phyloP scores from a whole-genome alignment of 2,113 vertebrate species.

The Proterorhinus semilunaris region DNA sequence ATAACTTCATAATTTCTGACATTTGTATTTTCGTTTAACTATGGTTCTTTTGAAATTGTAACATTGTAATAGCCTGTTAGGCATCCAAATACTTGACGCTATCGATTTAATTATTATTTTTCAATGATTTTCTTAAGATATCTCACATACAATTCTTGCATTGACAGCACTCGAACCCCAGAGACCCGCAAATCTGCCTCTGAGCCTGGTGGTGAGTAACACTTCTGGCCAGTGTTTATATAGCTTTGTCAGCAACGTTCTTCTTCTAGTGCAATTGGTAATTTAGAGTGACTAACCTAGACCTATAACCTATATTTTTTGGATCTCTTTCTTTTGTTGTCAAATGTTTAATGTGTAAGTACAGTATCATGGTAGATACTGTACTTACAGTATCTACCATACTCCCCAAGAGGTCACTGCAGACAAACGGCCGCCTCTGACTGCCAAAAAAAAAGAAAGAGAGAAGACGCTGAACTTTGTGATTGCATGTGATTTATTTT shows the following conservation, averaged over 20 bases:
- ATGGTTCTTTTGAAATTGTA: not conserved
- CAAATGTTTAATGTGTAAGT: too few species aligned
- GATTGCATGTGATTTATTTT: not conserved
- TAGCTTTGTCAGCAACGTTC: not conserved
- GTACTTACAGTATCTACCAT: too few species aligned
- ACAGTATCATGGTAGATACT: not conserved
- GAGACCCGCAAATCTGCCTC: constrained; percentile 14
- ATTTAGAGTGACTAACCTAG: not conserved
- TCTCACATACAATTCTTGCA: not conserved
- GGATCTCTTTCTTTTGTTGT: too few species aligned
- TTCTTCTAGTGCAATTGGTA: not conserved
- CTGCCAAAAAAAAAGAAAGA: too few species aligned
- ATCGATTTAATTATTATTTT: not conserved
- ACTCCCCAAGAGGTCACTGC: too few species aligned
- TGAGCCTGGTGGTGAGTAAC: constrained; percentile 57
- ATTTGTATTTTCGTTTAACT: not conserved
- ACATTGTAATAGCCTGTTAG: not conserved
- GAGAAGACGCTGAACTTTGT: too few species aligned
- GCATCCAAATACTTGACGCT: not conserved
- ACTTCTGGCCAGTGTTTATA: not conserved
- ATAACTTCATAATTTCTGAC: not conserved
- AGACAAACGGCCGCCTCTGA: too few species aligned
- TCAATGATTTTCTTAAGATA: not conserved
- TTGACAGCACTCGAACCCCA: constrained; percentile 42
- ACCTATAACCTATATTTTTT: too few species aligned